These are phyloP conservation scores for Rhynchotus rufescens DNA, from an alignment of 2,797 vertebrate species.

Conservation along the genomic window DNA sequence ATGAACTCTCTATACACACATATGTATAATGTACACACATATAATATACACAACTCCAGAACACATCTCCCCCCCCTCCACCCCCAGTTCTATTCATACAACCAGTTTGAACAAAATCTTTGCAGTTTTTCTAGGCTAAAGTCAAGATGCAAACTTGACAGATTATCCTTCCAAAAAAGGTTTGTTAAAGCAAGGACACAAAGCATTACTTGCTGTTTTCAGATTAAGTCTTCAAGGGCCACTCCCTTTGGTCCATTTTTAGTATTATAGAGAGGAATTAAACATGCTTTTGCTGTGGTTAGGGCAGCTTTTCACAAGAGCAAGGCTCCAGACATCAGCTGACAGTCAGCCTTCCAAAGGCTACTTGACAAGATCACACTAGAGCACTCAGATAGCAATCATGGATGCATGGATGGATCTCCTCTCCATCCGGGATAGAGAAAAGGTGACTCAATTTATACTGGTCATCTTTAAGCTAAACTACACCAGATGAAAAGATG, in stretches of 20 bases:
- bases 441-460: background rate
- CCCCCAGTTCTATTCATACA: background rate
- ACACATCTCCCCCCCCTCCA: too few relatives aligned
- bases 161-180: background rate
- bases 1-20: too few relatives aligned
- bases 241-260: background rate
- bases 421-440: background rate
- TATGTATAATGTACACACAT: too few relatives aligned
- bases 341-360: background rate
- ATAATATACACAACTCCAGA: too few relatives aligned
- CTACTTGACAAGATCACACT: background rate
- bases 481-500: background rate
- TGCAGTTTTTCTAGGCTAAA: background rate
- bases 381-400: background rate
- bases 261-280: background rate
- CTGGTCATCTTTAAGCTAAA: background rate
- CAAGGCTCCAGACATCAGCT: background rate
- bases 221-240: background rate
- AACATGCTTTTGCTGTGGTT: background rate
- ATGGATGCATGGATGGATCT: too few relatives aligned
- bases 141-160: background rate
- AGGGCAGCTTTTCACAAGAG: background rate
- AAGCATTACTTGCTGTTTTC: background rate
- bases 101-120: background rate
- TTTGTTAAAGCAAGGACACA: background rate